Evolutionary conservation across 2,113 vertebrate species (phyloP).

Genomic region (Murina feae): DNA sequence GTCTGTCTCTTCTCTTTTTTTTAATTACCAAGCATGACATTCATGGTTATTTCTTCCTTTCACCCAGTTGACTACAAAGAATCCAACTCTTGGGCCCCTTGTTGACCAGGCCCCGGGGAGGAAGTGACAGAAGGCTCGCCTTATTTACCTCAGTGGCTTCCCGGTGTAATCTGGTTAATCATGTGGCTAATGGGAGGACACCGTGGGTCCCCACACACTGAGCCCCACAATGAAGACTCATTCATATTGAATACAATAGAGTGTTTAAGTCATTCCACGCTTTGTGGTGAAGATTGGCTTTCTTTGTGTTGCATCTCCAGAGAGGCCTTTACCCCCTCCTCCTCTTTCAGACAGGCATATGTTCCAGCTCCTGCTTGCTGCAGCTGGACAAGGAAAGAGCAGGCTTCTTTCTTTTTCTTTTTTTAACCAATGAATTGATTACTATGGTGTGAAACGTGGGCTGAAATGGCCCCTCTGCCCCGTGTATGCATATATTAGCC

Average conservation of each 20-base stretch:
- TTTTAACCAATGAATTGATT: conserved; percentile 77
- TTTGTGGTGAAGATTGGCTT: conserved; percentile 85
- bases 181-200: conserved; percentile 93
- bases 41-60: conserved; percentile 63
- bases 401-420: conserved; percentile 42
- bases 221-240: conserved; percentile 87
- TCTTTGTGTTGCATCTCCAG: conserved; percentile 88
- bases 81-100: conserved; percentile 76
- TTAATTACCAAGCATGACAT: conserved; percentile 69
- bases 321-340: conserved; percentile 73
- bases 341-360: conserved; percentile 89
- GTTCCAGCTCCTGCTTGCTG: conserved; percentile 85
- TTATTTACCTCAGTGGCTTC: conserved; percentile 93
- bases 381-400: conserved; percentile 86
- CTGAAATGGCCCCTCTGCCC: conserved; percentile 56
- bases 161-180: conserved; percentile 98
- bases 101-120: conserved; percentile 78
- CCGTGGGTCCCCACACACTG: conserved; percentile 82
- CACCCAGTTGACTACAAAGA: conserved; percentile 74
- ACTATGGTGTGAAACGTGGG: conserved; percentile 67
- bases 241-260: conserved; percentile 97
- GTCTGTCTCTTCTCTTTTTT: conserved; percentile 47
- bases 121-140: conserved; percentile 94
- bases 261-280: conserved; percentile 93
- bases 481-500: conserved; percentile 74